Evolutionary conservation across 2,888 invertebrate genomes (phyloP).

Genomic region (Lasiommata megera): DNA sequence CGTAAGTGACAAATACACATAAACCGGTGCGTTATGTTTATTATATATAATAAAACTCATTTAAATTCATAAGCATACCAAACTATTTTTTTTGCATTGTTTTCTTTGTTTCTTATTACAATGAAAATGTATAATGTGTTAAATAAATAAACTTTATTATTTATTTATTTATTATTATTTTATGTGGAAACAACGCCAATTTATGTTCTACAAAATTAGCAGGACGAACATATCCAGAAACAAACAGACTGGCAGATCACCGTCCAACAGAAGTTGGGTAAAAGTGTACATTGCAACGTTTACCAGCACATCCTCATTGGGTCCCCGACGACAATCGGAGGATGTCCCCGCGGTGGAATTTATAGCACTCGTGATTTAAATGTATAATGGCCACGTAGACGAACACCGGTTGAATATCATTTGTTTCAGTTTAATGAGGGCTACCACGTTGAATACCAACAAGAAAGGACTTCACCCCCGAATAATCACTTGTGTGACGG

Average conservation of each 20-base stretch:
- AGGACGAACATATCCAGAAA: background rate
- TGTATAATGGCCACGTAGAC: constrained; percentile 59
- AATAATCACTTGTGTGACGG: no score
- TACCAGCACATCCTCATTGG: constrained; percentile 24
- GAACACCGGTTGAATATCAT: constrained; percentile 63
- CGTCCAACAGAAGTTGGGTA: background rate
- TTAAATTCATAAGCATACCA: no score
- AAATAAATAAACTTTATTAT: no score
- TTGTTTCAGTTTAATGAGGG: constrained; percentile 41
- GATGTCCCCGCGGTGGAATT: constrained; percentile 67
- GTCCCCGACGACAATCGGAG: constrained; percentile 61
- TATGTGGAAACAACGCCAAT: background rate
- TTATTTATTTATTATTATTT: no score
- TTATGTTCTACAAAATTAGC: background rate
- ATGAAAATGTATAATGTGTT: no score
- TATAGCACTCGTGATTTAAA: constrained; percentile 51
- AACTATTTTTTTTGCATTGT: no score
- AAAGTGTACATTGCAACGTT: constrained; percentile 13
- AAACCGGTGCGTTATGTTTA: no score
- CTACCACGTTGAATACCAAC: background rate
- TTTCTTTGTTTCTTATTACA: no score
- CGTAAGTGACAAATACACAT: no score
- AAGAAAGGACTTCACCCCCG: background rate
- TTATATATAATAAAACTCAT: no score
- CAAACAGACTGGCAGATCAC: no score